phyloP scores from a whole-genome alignment of 2,113 vertebrate genomes.

The Macrotus californicus region DNA sequence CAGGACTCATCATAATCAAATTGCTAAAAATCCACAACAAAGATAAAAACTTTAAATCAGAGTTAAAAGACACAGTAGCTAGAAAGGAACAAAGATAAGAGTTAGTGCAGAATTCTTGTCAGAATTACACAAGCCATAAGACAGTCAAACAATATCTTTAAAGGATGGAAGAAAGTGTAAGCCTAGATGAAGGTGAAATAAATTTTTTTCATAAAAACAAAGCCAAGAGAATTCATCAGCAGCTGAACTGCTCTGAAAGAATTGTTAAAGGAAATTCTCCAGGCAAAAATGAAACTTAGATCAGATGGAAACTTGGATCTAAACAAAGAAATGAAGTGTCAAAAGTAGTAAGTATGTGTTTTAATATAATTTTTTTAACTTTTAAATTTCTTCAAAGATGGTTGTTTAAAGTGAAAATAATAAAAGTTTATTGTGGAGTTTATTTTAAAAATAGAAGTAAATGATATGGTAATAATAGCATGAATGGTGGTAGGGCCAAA shows the following conservation, averaged over 20 bases:
- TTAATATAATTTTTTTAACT: background rate
- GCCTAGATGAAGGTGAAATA: background rate
- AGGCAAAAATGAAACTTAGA: constrained; percentile 26
- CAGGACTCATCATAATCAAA: background rate
- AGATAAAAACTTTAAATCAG: background rate
- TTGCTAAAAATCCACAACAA: background rate
- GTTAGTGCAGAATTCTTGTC: background rate
- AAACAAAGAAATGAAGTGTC: constrained; percentile 6
- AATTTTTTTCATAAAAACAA: background rate
- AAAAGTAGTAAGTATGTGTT: constrained; percentile 14
- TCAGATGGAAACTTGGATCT: constrained; percentile 45
- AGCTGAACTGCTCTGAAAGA: background rate
- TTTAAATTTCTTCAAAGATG: background rate
- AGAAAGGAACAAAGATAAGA: background rate
- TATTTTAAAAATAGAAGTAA: constrained; percentile 1
- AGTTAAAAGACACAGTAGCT: background rate
- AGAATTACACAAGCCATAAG: background rate
- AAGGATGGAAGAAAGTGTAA: background rate
- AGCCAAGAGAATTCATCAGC: background rate
- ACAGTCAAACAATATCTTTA: background rate
- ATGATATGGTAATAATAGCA: background rate
- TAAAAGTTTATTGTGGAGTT: background rate
- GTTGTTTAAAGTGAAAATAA: constrained; percentile 14
- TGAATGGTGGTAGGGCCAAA: background rate
- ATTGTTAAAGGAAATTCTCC: constrained; percentile 25